These are phyloP conservation scores for Nymphalis polychloros DNA, from an alignment of 2,888 invertebrate genomes.

Conservation along the genomic window DNA sequence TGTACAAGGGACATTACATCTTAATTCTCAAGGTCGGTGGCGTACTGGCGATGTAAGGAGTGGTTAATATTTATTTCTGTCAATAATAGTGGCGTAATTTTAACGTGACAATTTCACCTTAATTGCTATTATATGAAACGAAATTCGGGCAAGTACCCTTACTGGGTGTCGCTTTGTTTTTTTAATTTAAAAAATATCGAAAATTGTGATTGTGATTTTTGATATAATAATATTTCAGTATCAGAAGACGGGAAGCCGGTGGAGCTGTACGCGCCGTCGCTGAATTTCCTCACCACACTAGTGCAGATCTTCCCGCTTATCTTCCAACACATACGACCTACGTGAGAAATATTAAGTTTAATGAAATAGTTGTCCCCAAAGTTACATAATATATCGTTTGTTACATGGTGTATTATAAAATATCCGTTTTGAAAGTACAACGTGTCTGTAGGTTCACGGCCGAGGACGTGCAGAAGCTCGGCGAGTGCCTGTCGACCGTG, in stretches of 20 bases:
- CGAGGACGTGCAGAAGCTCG: slow-evolving; percentile 90
- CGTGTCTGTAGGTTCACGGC: slow-evolving; percentile 81
- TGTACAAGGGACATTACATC: no score
- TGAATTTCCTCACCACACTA: slow-evolving; percentile 95
- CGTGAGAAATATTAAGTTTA: slow-evolving; percentile 50
- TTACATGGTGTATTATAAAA: neutral
- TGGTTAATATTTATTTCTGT: no score
- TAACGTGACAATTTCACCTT: no score
- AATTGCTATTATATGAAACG: no score
- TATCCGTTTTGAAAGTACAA: neutral
- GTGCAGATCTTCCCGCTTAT: slow-evolving; percentile 98
- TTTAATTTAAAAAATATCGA: no score
- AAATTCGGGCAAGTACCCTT: no score
- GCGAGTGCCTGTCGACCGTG: slow-evolving; percentile 71
- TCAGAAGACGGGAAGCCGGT: slow-evolving; percentile 76
- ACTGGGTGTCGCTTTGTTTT: no score
- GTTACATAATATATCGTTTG: no score
- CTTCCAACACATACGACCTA: slow-evolving; percentile 92
- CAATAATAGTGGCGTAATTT: no score
- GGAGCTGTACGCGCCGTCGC: slow-evolving; percentile 90
- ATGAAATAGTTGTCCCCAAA: no score
- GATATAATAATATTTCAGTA: slow-evolving; percentile 45
- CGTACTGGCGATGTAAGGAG: neutral
- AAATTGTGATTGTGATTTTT: neutral
- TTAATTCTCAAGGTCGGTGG: no score